Evolutionary conservation across 92 coral and sea anemone genomes (phyloP).

Genomic region (Siderastrea radians): DNA sequence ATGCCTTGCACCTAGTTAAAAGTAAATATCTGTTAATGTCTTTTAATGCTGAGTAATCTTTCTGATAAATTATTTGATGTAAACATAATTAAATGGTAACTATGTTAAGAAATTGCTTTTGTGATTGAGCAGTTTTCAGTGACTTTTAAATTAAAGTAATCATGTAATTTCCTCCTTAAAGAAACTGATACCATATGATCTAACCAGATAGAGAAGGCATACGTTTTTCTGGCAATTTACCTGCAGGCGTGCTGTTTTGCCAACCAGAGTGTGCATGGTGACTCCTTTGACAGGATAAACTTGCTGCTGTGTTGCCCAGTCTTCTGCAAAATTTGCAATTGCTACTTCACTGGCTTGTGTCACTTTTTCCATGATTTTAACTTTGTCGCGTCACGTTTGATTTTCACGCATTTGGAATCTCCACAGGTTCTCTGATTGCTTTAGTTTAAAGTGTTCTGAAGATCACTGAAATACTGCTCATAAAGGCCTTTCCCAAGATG

Average conservation of each 20-base stretch:
- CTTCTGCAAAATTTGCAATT: neutral
- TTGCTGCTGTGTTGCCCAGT: neutral
- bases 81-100: neutral
- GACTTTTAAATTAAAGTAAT: slow-evolving; percentile 15
- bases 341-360: neutral
- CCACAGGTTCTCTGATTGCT: neutral
- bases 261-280: no score
- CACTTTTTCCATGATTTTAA: neutral
- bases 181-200: neutral
- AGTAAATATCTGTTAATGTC: slow-evolving; percentile 13
- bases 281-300: no score
- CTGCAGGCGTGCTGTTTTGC: neutral
- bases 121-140: slow-evolving; percentile 14
- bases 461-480: neutral
- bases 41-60: slow-evolving; percentile 37
- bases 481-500: neutral
- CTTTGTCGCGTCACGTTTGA: neutral
- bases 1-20: neutral
- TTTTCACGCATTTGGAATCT: neutral
- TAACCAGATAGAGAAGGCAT: neutral
- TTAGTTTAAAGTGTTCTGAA: no score
- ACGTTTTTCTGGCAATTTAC: neutral
- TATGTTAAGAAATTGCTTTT: neutral
- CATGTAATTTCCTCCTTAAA: neutral
- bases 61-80: neutral